phyloP scores from a whole-genome alignment of 2,797 vertebrate species.

The Clarias laeviceps region DNA sequence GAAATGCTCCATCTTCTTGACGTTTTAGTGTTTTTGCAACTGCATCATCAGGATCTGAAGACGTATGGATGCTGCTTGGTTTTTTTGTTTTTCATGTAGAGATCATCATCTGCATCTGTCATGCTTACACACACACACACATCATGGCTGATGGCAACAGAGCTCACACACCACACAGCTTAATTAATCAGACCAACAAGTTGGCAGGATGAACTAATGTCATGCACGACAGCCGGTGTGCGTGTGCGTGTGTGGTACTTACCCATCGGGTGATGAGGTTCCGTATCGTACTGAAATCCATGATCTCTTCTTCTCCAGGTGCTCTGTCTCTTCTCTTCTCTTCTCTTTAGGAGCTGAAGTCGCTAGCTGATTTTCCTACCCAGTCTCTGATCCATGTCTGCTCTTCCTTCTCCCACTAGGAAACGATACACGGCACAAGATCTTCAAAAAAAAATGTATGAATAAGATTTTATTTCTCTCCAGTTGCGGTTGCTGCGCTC shows the following conservation, averaged over 20 bases:
- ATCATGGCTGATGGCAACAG: constrained; percentile 6
- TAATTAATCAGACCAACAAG: constrained; percentile 49
- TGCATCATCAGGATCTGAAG: not conserved
- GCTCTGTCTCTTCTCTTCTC: constrained; percentile 31
- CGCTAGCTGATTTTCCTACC: constrained; percentile 65
- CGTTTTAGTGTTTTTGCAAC: not conserved
- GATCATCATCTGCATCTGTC: not conserved
- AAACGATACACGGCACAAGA: constrained; percentile 32
- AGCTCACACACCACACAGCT: not conserved
- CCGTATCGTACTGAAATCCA: constrained; percentile 88
- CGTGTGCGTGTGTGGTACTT: constrained; percentile 68
- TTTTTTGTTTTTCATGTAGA: not conserved
- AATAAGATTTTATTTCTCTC: constrained; percentile 37
- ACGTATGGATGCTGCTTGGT: no score
- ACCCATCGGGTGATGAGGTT: constrained; percentile 93
- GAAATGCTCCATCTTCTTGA: not conserved
- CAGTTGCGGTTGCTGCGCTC: constrained; percentile 8
- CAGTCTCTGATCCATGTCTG: constrained; percentile 69
- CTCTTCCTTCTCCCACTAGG: constrained; percentile 33
- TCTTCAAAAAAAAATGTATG: constrained; percentile 29
- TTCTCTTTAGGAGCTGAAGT: constrained; percentile 37
- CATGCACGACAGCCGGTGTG: not conserved
- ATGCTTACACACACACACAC: not conserved
- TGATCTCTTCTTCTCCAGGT: constrained; percentile 69
- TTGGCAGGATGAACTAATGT: constrained; percentile 37